Base-by-base conservation (phyloP, 2,888 invertebrate species). In the Caenorhabditis wallacei region DNA sequence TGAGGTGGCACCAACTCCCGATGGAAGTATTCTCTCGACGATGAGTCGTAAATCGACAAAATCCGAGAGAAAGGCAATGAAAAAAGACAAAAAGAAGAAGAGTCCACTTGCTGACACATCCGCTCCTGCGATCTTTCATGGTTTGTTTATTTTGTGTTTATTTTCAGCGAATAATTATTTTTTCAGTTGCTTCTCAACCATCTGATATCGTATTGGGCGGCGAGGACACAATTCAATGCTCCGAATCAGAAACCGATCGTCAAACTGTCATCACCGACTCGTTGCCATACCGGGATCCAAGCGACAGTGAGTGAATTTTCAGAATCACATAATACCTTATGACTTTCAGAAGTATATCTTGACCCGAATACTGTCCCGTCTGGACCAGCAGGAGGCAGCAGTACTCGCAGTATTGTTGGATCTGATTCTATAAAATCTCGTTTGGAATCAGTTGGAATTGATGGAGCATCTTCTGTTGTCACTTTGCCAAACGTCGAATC, bases 21-120 rank as follows among this genome's bases (percentile, higher is more conserved):
- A 80, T 30, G 80, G 74, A 68, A 80, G 80, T 69, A 37, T 80
- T 51, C 43, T 80, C 16, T 71, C 71, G 5, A 80, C 37, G 5
- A 20, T 63, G 11, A 80, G 79, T 26, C 71, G 79, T 10, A 68
- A 64, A 74, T 74, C 74, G 30, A 68, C 71, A 13, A 80, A 80
- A 56, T 61, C 78, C 11, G 78, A 78, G 63, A 53, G 20, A 54
- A 78, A 78, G 20, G 40, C 53, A 20, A 63, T 70, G 54, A 80
- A 80, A 37, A 80, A 80, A 35, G 74, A 74, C 10, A 80, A 80
- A 37, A 80, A 80, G 37, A 80, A 80, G 37, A 74, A 69, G 54
- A 80, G 80, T 18, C 54, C 54, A 24, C 57, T 69, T 13, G 51
- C 59, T 24, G 61, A 68, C 26, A 24, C 20, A 13, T 48, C 71